Evolutionary conservation across 2,797 vertebrate species (phyloP).

Genomic region (Malacoraja senta): DNA sequence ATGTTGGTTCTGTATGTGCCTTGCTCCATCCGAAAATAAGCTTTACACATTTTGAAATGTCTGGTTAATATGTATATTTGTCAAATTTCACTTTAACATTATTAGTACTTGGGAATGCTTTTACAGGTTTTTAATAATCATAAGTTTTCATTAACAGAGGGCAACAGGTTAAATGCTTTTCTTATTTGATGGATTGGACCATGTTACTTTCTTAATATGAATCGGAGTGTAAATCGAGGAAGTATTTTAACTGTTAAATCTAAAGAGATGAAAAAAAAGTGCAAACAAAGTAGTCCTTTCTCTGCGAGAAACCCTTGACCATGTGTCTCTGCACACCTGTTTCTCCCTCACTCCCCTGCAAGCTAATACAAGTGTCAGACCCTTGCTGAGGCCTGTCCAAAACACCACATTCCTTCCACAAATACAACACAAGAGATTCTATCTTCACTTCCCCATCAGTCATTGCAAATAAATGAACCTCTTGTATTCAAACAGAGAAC

Average conservation of each 20-base stretch:
- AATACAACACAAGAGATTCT: slow-evolving; percentile 32
- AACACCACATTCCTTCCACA: slow-evolving; percentile 36
- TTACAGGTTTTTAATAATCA: not conserved
- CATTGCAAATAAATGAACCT: slow-evolving; percentile 26
- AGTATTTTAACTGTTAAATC: not conserved
- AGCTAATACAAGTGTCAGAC: slow-evolving; percentile 30
- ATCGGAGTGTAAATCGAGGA: not conserved
- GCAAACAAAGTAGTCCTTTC: slow-evolving; percentile 32
- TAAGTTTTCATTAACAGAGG: not conserved
- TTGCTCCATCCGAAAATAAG: not conserved
- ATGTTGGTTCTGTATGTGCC: not conserved
- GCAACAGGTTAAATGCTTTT: not conserved
- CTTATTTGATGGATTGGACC: slow-evolving; percentile 13
- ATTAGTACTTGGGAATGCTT: not conserved
- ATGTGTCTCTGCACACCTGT: slow-evolving; percentile 37
- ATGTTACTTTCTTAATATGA: not conserved
- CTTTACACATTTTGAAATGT: too few species aligned
- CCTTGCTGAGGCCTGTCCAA: slow-evolving; percentile 34
- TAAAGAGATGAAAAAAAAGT: not conserved
- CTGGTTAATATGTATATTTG: not conserved
- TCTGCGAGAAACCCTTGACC: not conserved
- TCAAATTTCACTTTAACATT: not conserved
- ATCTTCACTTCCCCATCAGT: slow-evolving; percentile 36
- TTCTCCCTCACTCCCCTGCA: not conserved
- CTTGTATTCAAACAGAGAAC: slow-evolving; percentile 32